A percentile compares a stretch with the other conserved stretches of the same genome.
These are phyloP conservation scores for Holothuria glaberrima DNA, from an alignment of 35 echinoderm and acorn worm genomes.

Conservation along the genomic window DNA sequence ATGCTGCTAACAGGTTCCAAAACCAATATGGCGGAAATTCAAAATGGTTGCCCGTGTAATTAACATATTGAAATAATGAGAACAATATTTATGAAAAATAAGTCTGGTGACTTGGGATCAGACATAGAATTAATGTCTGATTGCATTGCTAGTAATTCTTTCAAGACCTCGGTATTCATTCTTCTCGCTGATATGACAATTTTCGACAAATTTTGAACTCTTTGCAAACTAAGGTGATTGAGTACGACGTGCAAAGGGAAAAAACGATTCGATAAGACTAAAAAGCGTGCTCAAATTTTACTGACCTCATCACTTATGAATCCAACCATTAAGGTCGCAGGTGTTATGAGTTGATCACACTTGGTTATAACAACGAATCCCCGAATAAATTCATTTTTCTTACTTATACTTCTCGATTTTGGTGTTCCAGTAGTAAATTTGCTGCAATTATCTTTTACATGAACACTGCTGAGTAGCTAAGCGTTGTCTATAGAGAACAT, in stretches of 20 bases:
- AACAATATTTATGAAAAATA: too few species aligned
- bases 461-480: too few species aligned
- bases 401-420: background rate
- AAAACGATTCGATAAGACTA: background rate
- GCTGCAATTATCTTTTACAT: too few species aligned
- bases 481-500: too few species aligned
- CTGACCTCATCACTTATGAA: background rate
- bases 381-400: slow-evolving; percentile 14
- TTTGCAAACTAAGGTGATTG: slow-evolving; percentile 1
- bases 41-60: too few species aligned
- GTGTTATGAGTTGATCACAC: background rate
- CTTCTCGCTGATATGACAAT: background rate
- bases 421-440: too few species aligned
- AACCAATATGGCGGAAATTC: too few species aligned
- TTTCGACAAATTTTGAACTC: background rate
- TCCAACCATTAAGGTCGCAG: background rate
- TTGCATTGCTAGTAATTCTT: background rate
- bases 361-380: background rate
- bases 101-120: slow-evolving; percentile 4
- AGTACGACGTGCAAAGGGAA: background rate
- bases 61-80: too few species aligned
- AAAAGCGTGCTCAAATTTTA: background rate
- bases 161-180: slow-evolving; percentile 6
- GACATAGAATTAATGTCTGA: slow-evolving; percentile 1
- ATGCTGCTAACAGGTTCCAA: too few species aligned